These are phyloP conservation scores for Euphydryas editha DNA, from an alignment of 2,888 invertebrate genomes.

Conservation along the genomic window DNA sequence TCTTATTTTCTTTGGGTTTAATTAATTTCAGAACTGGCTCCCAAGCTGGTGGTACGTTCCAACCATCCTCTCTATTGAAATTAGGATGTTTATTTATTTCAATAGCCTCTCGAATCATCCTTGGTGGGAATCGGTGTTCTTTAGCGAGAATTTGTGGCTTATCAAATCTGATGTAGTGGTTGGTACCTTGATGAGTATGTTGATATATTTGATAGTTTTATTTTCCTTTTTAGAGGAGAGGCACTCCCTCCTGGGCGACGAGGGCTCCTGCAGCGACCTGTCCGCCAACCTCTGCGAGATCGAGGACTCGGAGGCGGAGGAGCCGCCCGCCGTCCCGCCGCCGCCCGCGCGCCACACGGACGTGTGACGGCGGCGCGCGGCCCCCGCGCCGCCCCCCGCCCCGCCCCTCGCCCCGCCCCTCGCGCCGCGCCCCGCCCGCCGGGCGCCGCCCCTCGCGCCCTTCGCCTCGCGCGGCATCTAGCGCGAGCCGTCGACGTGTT, in stretches of 20 bases:
- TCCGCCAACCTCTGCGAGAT: constrained; percentile 96
- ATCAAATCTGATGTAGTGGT: no score
- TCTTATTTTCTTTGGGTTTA: no score
- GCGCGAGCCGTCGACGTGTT: constrained; percentile 15
- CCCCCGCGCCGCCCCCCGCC: constrained; percentile 40
- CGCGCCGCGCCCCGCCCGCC: constrained; percentile 24
- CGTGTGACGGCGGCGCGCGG: constrained; percentile 71
- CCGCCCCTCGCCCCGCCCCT: constrained; percentile 38
- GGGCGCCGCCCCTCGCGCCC: background rate
- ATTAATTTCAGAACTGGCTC: no score
- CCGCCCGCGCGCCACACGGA: constrained; percentile 58
- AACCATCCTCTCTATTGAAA: no score
- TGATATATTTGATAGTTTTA: no score
- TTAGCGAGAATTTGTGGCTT: no score
- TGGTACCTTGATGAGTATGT: no score
- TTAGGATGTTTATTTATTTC: no score
- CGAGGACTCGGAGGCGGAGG: constrained; percentile 92
- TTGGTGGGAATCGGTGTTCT: no score
- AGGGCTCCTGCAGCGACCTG: constrained; percentile 91
- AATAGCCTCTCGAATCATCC: no score
- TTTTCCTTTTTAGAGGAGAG: constrained; percentile 84
- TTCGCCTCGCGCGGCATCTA: constrained; percentile 19
- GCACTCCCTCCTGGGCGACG: constrained; percentile 87
- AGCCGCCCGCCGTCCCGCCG: constrained; percentile 39
- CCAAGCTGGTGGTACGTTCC: no score